Conservation (phyloP, 2,888 invertebrate genomes). For the Erebia palarica region DNA sequence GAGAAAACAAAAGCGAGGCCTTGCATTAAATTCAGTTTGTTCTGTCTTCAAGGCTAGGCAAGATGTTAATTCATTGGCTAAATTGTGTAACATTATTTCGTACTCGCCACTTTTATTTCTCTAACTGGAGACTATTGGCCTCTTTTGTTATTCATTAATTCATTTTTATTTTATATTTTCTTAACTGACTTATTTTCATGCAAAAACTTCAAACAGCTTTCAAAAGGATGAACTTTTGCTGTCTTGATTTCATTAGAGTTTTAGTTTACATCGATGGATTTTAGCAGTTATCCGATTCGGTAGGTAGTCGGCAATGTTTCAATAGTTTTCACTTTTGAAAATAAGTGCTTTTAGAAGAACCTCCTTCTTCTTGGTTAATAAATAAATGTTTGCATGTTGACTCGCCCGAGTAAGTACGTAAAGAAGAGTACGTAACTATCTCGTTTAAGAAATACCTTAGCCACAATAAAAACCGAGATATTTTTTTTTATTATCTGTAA, state of each 20-base stretch:
- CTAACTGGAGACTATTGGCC: neutral
- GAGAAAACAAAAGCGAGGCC: slow-evolving; percentile 31
- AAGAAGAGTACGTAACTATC: neutral
- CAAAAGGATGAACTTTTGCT: too few relatives aligned
- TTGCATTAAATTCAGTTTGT: slow-evolving; percentile 31
- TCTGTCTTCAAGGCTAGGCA: slow-evolving; percentile 16
- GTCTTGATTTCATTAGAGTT: too few relatives aligned
- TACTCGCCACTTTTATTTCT: slow-evolving; percentile 3
- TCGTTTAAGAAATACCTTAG: neutral
- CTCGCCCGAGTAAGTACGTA: too few relatives aligned
- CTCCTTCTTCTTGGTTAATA: too few relatives aligned
- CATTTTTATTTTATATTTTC: too few relatives aligned
- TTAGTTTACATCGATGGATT: too few relatives aligned
- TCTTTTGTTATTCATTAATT: neutral
- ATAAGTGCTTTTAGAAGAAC: too few relatives aligned
- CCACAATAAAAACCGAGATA: neutral
- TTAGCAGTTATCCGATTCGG: too few relatives aligned
- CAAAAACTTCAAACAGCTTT: too few relatives aligned
- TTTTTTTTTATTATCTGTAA: slow-evolving; percentile 8
- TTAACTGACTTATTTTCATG: too few relatives aligned
- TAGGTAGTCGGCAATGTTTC: too few relatives aligned
- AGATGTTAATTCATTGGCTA: slow-evolving; percentile 27
- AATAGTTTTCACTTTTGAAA: too few relatives aligned
- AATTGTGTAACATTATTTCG: slow-evolving; percentile 18
- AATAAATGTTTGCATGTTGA: neutral